A percentile compares a stretch with the other conserved stretches of the same genome.
phyloP scores from a whole-genome alignment of 1,140 invertebrate genomes.

The Tribolium castaneum region DNA sequence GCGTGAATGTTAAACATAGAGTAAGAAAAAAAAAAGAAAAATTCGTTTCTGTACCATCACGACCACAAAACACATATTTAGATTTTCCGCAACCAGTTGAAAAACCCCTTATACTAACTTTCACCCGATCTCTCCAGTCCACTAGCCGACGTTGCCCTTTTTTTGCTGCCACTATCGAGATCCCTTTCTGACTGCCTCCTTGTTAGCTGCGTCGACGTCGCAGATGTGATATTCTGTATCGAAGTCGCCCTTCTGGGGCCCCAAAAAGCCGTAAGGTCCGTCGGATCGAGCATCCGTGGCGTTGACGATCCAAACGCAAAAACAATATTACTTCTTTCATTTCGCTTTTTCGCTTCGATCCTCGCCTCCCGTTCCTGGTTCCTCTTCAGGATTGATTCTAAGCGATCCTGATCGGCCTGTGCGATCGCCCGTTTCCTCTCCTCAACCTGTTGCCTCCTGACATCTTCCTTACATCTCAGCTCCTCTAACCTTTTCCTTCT shows the following conservation, averaged over 20 bases:
- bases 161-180: conserved; percentile 82
- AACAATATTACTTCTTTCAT: conserved; percentile 75
- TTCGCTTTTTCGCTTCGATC: conserved; percentile 78
- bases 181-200: conserved; percentile 86
- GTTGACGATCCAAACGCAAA: conserved; percentile 93
- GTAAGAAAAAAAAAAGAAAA: conserved; percentile 4
- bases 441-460: conserved; percentile 82
- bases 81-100: neutral
- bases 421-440: conserved; percentile 88
- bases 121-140: conserved; percentile 76
- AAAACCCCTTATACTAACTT: conserved; percentile 67
- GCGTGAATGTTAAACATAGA: conserved; percentile 21
- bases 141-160: conserved; percentile 81
- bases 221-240: conserved; percentile 80
- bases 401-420: conserved; percentile 85
- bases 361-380: conserved; percentile 87
- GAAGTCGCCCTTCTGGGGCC: conserved; percentile 85
- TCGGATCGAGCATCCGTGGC: conserved; percentile 85
- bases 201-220: conserved; percentile 73
- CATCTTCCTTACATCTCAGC: conserved; percentile 79
- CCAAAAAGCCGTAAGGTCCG: conserved; percentile 84
- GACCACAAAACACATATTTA: neutral
- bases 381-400: conserved; percentile 85
- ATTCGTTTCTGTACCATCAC: conserved; percentile 3
- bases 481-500: conserved; percentile 83